Evolutionary conservation across 2,888 invertebrate genomes (phyloP).

Genomic region (Archips xylosteana): DNA sequence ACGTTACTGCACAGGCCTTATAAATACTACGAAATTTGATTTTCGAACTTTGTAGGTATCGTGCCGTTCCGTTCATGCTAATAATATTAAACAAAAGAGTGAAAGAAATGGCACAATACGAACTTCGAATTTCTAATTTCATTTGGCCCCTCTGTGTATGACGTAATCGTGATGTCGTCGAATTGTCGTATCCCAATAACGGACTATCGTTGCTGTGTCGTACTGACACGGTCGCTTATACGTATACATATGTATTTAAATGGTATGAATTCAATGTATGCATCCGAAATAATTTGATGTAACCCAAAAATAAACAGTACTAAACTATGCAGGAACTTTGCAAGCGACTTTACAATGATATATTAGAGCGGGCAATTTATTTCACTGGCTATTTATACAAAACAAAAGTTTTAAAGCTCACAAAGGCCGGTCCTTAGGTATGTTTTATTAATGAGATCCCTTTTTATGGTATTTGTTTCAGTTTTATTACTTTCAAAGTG

Average conservation of each 20-base stretch:
- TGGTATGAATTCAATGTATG: neutral
- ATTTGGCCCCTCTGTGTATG: too few species aligned
- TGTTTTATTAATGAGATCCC: slow-evolving; percentile 43
- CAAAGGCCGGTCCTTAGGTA: slow-evolving; percentile 37
- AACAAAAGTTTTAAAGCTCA: slow-evolving; percentile 39
- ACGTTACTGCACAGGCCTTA: neutral
- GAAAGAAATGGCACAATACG: too few species aligned
- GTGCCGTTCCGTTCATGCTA: too few species aligned
- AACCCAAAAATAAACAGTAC: slow-evolving; percentile 10
- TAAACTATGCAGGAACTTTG: slow-evolving; percentile 19
- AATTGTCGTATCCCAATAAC: too few species aligned
- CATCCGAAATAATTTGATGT: neutral
- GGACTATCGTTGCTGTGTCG: too few species aligned
- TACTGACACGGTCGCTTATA: too few species aligned
- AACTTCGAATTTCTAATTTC: too few species aligned
- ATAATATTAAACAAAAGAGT: too few species aligned
- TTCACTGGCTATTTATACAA: slow-evolving; percentile 34
- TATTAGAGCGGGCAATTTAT: slow-evolving; percentile 35
- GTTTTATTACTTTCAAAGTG: slow-evolving; percentile 41
- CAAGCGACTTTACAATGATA: slow-evolving; percentile 38
- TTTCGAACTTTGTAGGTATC: too few species aligned
- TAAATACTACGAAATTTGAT: too few species aligned
- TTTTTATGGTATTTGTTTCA: slow-evolving; percentile 41
- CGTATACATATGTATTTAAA: too few species aligned
- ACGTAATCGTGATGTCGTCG: too few species aligned